Conservation (phyloP, 2,797 vertebrate species). For the Trichosurus vulpecula region DNA sequence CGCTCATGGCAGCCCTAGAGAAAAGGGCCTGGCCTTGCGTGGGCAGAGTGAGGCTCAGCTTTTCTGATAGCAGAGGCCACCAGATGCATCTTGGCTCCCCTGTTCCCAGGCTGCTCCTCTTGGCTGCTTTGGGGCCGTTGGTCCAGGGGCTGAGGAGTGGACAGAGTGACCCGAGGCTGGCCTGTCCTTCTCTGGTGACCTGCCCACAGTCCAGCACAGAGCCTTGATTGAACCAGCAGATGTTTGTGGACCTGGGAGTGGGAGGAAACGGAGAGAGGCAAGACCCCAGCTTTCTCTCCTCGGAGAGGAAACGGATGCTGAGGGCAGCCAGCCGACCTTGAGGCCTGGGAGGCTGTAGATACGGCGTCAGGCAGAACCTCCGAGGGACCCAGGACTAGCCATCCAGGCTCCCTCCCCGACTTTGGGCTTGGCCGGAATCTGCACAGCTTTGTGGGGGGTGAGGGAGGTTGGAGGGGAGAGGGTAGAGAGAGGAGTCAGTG, state of each 20-base stretch:
- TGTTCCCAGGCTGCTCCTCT: background rate
- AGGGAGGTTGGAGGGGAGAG: too few species aligned
- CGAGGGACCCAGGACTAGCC: slow-evolving; percentile 19
- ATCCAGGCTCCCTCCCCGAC: slow-evolving; percentile 39
- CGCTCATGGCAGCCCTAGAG: background rate
- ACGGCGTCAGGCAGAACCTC: background rate
- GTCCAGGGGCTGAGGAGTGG: background rate
- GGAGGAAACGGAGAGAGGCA: slow-evolving; percentile 65
- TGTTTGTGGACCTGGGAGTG: slow-evolving; percentile 52
- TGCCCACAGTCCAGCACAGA: background rate
- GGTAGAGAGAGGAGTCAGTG: background rate
- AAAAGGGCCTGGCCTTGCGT: background rate
- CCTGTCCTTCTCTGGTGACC: background rate
- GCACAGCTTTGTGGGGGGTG: too few species aligned
- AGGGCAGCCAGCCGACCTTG: background rate
- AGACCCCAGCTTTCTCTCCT: slow-evolving; percentile 7
- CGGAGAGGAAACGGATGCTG: slow-evolving; percentile 44
- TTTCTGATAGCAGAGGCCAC: background rate
- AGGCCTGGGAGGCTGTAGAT: background rate
- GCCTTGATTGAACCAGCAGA: slow-evolving; percentile 53
- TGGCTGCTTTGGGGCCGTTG: background rate
- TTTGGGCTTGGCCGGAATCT: background rate
- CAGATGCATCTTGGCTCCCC: background rate
- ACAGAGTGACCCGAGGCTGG: slow-evolving; percentile 32
- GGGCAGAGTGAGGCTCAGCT: slow-evolving; percentile 25